These are phyloP conservation scores for Ferrisia virgata DNA, from an alignment of 2,888 invertebrate genomes.

Conservation along the genomic window DNA sequence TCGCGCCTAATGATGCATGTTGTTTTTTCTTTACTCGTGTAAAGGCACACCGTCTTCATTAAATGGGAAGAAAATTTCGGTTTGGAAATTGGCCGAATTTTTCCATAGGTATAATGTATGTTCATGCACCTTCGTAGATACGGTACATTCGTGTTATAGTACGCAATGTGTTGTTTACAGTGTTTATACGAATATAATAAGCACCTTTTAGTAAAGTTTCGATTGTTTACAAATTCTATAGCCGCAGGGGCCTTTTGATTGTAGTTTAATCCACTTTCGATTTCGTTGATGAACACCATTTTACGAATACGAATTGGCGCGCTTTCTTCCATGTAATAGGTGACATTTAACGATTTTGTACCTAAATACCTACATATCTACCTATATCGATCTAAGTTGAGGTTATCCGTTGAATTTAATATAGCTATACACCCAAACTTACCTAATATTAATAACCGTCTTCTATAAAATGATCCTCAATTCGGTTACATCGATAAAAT, in stretches of 20 bases:
- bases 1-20: slow-evolving; percentile 1
- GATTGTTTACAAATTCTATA: neutral
- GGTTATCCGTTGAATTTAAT: neutral
- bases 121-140: too few relatives aligned
- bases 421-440: too few relatives aligned
- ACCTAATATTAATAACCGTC: neutral
- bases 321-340: neutral
- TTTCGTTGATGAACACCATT: neutral
- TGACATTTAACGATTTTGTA: neutral
- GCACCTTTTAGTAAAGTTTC: neutral
- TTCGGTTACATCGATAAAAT: neutral
- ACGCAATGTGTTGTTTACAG: neutral
- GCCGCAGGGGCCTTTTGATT: neutral
- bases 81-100: neutral
- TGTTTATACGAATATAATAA: neutral
- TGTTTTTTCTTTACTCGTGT: neutral
- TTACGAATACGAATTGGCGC: neutral
- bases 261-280: too few relatives aligned
- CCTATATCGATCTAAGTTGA: neutral
- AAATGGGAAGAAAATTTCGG: neutral
- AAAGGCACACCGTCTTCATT: neutral
- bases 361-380: neutral
- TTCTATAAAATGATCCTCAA: neutral
- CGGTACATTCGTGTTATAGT: too few relatives aligned
- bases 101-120: neutral